Percentiles rank a stretch among this genome's conserved stretches.
Evolutionary conservation across 2,797 vertebrate genomes (phyloP).

Genomic region (Babyrousa celebensis): DNA sequence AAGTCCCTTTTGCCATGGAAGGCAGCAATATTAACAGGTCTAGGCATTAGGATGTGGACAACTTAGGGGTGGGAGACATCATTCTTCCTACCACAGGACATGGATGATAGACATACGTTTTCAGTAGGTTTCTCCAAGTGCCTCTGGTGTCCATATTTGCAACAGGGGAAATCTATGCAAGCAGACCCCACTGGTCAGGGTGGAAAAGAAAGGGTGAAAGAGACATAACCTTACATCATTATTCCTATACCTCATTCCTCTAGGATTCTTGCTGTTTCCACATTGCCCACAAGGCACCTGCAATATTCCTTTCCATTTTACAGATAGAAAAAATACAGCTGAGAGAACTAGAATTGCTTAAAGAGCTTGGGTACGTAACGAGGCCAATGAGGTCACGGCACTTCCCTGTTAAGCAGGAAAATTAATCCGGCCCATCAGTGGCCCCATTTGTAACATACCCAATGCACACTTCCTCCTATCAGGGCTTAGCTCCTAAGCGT

Average conservation of each 20-base stretch:
- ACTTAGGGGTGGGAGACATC: not conserved
- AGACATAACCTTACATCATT: not conserved
- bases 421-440: not conserved
- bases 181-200: not conserved
- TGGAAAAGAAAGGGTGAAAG: not conserved
- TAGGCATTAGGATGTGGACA: not conserved
- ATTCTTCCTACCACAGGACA: not conserved
- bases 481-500: conserved; percentile 43
- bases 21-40: not conserved
- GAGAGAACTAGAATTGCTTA: conserved; percentile 18
- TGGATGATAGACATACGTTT: not conserved
- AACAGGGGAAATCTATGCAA: not conserved
- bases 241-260: not conserved
- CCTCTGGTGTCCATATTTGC: not conserved
- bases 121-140: not conserved
- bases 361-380: not conserved
- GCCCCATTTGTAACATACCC: conserved; percentile 1
- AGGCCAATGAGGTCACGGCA: conserved; percentile 19
- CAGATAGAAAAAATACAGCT: conserved; percentile 41
- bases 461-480: not conserved
- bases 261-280: not conserved
- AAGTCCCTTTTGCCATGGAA: not conserved
- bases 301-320: not conserved
- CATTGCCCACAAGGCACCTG: not conserved
- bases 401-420: conserved; percentile 22